Base-by-base conservation (phyloP, 2,797 vertebrate genomes). In the Myotis findleyi region DNA sequence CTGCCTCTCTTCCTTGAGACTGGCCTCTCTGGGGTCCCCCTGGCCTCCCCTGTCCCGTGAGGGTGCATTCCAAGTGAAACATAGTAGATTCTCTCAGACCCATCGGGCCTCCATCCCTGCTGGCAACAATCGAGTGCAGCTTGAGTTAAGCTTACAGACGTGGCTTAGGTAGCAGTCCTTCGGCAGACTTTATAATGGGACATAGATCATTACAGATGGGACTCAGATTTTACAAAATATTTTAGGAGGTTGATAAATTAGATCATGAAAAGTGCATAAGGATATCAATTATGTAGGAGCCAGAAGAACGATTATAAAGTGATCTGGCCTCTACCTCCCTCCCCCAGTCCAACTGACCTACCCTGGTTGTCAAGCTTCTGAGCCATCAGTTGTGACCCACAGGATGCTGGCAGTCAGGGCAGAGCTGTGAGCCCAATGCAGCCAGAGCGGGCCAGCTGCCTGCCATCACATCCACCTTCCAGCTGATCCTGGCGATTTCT, bases 181-280 rank as follows among this genome's bases (percentile, higher is more conserved):
- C 80, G 84, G 83, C 93, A 33, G 97, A 93, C 97, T 98, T 97
- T 97, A 87, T 97, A 98, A 98, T 86, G 83, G 97, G 96, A 96
- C 94, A 97, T 97, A 97, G 97, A 98, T 98, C 97, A 98, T 98
- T 98, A 97, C 95, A 97, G 98, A 98, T 96, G 97, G 98, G 97
- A 97, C 93, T 97, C 96, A 90, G 95, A 96, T 98, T 98, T 98
- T 98, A 98, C 97, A 98, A 98, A 98, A 98, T 97, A 97, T 98
- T 98, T 98, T 97, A 98, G 98, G 96, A 98, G 97, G 93, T 97
- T 97, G 98, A 98, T 98, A 98, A 98, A 98, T 98, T 98, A 98
- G 97, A 97, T 98, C 97, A 97, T 98, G 98, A 98, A 98, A 98
- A 98, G 97, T 98, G 95, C 97, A 98, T 97, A 98, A 98, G 95